A percentile compares a stretch with the other conserved stretches of the same genome.
These are phyloP conservation scores for Aurelia sp. DNA, from an alignment of 30 jellyfish, hydroid and myxozoan genomes.

Conservation along the genomic window DNA sequence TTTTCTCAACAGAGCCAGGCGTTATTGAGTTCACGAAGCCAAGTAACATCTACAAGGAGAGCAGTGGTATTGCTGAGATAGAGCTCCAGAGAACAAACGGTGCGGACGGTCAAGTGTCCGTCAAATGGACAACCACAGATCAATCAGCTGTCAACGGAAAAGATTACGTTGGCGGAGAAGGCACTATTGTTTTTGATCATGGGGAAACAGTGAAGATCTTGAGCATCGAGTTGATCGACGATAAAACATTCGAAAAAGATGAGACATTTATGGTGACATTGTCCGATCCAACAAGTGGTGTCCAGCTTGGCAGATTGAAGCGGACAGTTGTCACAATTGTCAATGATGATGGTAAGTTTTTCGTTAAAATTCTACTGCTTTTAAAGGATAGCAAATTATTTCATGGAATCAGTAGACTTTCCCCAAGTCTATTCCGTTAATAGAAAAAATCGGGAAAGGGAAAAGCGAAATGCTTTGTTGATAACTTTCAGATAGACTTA, in stretches of 20 bases:
- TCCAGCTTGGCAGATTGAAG: constrained; percentile 85
- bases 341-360: constrained; percentile 93
- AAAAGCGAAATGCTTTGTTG: too few species aligned
- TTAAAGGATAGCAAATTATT: background rate
- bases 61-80: constrained; percentile 88
- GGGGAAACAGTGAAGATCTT: constrained; percentile 93
- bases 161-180: constrained; percentile 97
- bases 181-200: constrained; percentile 89
- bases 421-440: too few species aligned
- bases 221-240: constrained; percentile 88
- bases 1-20: constrained; percentile 86
- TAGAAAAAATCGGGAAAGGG: too few species aligned
- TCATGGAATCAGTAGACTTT: background rate
- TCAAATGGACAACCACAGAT: constrained; percentile 94
- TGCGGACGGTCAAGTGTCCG: constrained; percentile 95
- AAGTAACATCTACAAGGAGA: constrained; percentile 88
- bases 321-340: constrained; percentile 97
- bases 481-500: too few species aligned
- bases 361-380: background rate
- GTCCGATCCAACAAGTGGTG: constrained; percentile 88
- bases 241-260: constrained; percentile 94
- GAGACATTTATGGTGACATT: constrained; percentile 92
- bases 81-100: constrained; percentile 90
- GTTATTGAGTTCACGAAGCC: constrained; percentile 85
- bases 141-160: constrained; percentile 95